Percentiles rank a stretch among this genome's conserved stretches.
These are phyloP conservation scores for Hermetia illucens DNA, from an alignment of 1,140 invertebrate species.

Conservation along the genomic window DNA sequence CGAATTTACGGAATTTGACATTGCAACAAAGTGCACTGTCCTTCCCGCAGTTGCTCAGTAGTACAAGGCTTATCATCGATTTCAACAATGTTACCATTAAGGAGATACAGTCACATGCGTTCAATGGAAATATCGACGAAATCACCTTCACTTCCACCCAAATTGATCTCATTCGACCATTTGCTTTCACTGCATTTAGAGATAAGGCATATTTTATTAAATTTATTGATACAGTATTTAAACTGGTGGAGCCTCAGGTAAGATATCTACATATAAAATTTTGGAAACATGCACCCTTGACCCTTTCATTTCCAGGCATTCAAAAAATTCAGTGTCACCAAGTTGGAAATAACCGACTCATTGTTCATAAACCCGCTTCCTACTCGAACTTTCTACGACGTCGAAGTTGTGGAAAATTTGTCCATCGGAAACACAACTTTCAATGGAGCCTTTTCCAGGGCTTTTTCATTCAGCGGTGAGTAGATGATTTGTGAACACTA, in stretches of 20 bases:
- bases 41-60: slow-evolving; percentile 19
- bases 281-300: too few species aligned
- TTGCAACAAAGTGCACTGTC: slow-evolving; percentile 25
- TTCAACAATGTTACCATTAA: slow-evolving; percentile 32
- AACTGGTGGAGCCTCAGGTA: slow-evolving; percentile 47
- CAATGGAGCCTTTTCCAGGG: slow-evolving; percentile 33
- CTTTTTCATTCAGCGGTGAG: slow-evolving; percentile 36
- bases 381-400: slow-evolving; percentile 55
- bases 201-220: slow-evolving; percentile 23
- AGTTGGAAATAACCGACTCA: slow-evolving; percentile 39
- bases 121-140: slow-evolving; percentile 52
- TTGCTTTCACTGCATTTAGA: slow-evolving; percentile 50
- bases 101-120: slow-evolving; percentile 47
- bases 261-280: slow-evolving; percentile 2
- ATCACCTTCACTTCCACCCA: slow-evolving; percentile 44
- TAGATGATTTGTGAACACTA: not conserved
- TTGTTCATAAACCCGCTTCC: slow-evolving; percentile 38
- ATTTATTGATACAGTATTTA: slow-evolving; percentile 19
- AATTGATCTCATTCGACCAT: slow-evolving; percentile 47
- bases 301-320: slow-evolving; percentile 35
- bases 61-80: slow-evolving; percentile 22
- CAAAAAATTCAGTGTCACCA: slow-evolving; percentile 57
- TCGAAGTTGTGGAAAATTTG: slow-evolving; percentile 50
- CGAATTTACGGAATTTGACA: slow-evolving; percentile 33
- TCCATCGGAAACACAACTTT: slow-evolving; percentile 46